Evolutionary conservation across 2,888 invertebrate genomes (phyloP).

Genomic region (Eueremaeus valkanovi): DNA sequence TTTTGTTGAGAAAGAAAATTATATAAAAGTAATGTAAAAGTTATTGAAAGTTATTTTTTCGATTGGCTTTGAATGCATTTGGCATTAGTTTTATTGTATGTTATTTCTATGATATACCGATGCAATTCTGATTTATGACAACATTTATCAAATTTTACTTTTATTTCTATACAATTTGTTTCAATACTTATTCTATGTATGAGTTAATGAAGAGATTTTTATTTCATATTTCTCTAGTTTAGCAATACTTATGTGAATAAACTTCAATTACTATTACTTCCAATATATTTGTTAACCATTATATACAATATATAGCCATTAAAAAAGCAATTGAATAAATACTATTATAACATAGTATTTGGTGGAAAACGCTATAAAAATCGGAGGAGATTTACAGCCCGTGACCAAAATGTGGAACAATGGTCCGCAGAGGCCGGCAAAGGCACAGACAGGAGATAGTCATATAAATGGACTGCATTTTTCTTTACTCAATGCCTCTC

Average conservation of each 20-base stretch:
- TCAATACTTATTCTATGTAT: background rate
- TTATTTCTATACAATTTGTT: background rate
- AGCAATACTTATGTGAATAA: slow-evolving; percentile 17
- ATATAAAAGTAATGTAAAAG: background rate
- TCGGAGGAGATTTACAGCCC: slow-evolving; percentile 29
- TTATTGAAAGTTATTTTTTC: slow-evolving; percentile 2
- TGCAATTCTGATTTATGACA: slow-evolving; percentile 23
- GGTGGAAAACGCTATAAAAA: slow-evolving; percentile 11
- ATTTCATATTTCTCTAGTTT: background rate
- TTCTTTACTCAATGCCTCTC: slow-evolving; percentile 16
- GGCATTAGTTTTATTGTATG: background rate
- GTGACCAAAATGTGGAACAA: slow-evolving; percentile 22
- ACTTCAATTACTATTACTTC: background rate
- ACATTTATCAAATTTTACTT: slow-evolving; percentile 20
- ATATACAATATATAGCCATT: background rate
- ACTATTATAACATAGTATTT: slow-evolving; percentile 14
- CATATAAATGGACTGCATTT: slow-evolving; percentile 10
- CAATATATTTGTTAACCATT: slow-evolving; percentile 10
- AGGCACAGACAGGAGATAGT: slow-evolving; percentile 12
- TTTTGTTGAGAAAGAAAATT: background rate
- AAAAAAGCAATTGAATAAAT: slow-evolving; percentile 32
- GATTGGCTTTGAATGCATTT: background rate
- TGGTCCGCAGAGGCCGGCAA: background rate
- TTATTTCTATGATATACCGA: background rate
- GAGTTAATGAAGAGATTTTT: slow-evolving; percentile 28